phyloP scores from a whole-genome alignment of 1,140 invertebrate species.

The Anastrepha ludens region DNA sequence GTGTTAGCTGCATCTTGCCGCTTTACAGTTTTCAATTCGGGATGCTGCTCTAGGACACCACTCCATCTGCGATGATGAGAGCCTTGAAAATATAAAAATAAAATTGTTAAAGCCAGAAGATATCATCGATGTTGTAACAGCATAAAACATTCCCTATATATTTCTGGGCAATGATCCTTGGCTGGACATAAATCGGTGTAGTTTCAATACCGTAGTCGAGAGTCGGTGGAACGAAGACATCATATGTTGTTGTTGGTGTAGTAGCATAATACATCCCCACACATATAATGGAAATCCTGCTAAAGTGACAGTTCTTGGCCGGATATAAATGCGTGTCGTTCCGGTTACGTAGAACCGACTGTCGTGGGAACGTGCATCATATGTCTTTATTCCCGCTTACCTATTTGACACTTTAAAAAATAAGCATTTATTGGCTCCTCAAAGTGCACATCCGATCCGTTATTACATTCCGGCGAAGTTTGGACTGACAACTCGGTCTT shows the following conservation, averaged over 20 bases:
- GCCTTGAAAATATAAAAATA: constrained; percentile 39
- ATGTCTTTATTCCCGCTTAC: not conserved
- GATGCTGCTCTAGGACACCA: constrained; percentile 63
- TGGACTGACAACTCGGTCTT: not conserved
- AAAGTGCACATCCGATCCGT: not conserved
- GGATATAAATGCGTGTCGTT: too few relatives aligned
- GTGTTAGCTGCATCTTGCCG: constrained; percentile 66
- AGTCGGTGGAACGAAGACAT: too few relatives aligned
- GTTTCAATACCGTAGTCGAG: too few relatives aligned
- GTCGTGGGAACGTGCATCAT: too few relatives aligned
- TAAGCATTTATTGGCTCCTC: constrained; percentile 26
- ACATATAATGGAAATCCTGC: too few relatives aligned
- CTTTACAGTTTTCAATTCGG: constrained; percentile 66
- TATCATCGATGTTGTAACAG: not conserved
- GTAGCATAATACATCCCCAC: too few relatives aligned
- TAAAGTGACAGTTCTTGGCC: too few relatives aligned
- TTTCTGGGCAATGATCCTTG: not conserved
- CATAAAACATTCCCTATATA: not conserved
- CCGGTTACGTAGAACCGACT: too few relatives aligned
- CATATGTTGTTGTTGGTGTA: too few relatives aligned
- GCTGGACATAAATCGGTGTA: too few relatives aligned
- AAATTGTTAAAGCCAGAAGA: not conserved
- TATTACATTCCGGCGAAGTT: not conserved
- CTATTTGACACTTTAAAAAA: constrained; percentile 30
- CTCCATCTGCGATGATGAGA: constrained; percentile 52